Evolutionary conservation across 2,888 invertebrate genomes (phyloP).

Genomic region (Dryadula phaetusa): DNA sequence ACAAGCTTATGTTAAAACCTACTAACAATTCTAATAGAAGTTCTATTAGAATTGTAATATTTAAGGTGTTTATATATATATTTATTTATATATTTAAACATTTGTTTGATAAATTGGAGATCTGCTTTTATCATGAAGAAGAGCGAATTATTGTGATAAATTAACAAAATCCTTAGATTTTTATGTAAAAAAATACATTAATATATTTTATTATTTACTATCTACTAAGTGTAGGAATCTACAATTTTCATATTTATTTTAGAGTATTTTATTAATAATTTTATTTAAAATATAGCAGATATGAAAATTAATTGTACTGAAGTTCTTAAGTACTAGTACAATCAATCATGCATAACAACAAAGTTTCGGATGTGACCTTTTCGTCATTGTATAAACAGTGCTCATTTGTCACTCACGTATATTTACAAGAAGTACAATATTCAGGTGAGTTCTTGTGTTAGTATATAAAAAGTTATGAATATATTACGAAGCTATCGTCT

Average conservation of each 20-base stretch:
- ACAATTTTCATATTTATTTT: too few species aligned
- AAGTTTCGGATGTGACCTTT: not conserved
- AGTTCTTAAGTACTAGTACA: not conserved
- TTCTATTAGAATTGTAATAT: conserved; percentile 15
- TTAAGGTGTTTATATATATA: too few species aligned
- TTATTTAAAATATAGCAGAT: not conserved
- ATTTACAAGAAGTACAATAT: conserved; percentile 17
- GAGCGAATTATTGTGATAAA: too few species aligned
- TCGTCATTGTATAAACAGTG: not conserved
- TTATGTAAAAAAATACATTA: too few species aligned
- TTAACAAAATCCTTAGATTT: too few species aligned
- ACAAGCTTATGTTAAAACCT: not conserved
- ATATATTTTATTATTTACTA: too few species aligned
- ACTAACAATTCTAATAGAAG: not conserved
- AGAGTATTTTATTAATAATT: not conserved
- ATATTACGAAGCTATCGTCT: conserved; percentile 31
- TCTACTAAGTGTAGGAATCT: too few species aligned
- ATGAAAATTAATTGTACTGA: not conserved
- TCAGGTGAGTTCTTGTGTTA: conserved; percentile 25
- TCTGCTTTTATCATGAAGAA: too few species aligned
- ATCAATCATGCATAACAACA: conserved; percentile 10
- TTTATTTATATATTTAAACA: too few species aligned
- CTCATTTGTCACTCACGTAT: not conserved
- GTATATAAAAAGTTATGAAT: conserved; percentile 30
- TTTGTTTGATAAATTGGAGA: too few species aligned